Conservation (phyloP, 2,888 invertebrate species). For the Pemphredon lugubris region DNA sequence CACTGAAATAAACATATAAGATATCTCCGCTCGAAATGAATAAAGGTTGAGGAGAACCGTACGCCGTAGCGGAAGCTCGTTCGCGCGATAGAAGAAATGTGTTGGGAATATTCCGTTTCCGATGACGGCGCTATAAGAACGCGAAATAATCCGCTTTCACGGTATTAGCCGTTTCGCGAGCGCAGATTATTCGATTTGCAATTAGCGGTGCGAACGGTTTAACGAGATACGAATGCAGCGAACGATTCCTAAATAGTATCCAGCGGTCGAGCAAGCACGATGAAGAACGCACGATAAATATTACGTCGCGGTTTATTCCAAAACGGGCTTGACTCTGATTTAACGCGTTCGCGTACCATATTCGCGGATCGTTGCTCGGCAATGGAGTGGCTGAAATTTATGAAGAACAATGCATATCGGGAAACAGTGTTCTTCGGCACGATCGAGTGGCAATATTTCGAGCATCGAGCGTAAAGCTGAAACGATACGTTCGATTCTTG, state of each 20-base stretch:
- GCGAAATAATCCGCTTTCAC: no score
- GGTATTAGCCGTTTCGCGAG: no score
- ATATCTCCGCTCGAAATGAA: no score
- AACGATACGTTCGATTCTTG: constrained; percentile 18
- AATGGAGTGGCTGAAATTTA: constrained; percentile 21
- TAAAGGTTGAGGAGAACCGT: no score
- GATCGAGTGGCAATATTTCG: constrained; percentile 12
- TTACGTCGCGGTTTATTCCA: background rate
- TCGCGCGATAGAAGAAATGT: no score
- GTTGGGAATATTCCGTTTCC: no score
- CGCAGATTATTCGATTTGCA: no score
- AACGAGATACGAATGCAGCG: background rate
- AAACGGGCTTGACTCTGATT: constrained; percentile 19
- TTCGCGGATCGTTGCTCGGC: constrained; percentile 24
- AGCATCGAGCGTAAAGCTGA: constrained; percentile 1
- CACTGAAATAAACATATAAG: no score
- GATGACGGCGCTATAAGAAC: no score
- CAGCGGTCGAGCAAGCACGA: background rate
- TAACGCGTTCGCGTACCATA: constrained; percentile 22
- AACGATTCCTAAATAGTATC: constrained; percentile 15
- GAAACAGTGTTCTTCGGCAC: constrained; percentile 8
- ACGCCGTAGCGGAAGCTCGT: no score
- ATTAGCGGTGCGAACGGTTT: no score
- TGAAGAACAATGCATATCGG: constrained; percentile 27
- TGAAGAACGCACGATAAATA: constrained; percentile 8